Percentiles rank a stretch among this genome's conserved stretches.
Conservation (phyloP, 2,797 vertebrate species). For the Chaetodon trifasciatus region DNA sequence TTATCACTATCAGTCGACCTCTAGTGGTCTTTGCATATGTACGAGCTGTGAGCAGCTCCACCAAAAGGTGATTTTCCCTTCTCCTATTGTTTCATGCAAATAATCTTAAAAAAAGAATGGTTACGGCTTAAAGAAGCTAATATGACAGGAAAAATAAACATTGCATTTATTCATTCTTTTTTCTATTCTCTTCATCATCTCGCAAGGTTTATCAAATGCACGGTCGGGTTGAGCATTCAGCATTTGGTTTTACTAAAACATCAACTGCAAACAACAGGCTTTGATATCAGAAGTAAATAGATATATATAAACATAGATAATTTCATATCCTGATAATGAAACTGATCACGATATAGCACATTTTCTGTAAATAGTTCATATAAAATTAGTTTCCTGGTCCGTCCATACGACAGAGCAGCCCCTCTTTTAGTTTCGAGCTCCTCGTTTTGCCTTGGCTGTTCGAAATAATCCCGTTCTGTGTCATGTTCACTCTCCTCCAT, state of each 20-base stretch:
- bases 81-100: neutral
- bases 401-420: no score
- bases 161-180: neutral
- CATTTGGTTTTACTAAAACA: neutral
- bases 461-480: no score
- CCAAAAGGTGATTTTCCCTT: neutral
- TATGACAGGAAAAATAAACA: neutral
- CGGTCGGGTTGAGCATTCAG: no score
- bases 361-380: no score
- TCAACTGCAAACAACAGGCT: neutral
- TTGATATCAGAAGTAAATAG: neutral
- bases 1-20: no score
- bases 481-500: no score
- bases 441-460: no score
- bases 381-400: no score
- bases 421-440: no score
- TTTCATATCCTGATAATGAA: no score
- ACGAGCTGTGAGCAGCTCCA: neutral
- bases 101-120: neutral
- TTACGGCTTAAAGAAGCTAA: neutral
- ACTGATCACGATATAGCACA: no score
- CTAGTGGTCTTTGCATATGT: neutral
- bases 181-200: neutral
- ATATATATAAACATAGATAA: no score
- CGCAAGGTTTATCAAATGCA: constrained; percentile 1